A percentile compares a stretch with the other conserved stretches of the same genome.
Evolutionary conservation across 2,888 invertebrate genomes (phyloP).

Genomic region (Caenorhabditis sp.): DNA sequence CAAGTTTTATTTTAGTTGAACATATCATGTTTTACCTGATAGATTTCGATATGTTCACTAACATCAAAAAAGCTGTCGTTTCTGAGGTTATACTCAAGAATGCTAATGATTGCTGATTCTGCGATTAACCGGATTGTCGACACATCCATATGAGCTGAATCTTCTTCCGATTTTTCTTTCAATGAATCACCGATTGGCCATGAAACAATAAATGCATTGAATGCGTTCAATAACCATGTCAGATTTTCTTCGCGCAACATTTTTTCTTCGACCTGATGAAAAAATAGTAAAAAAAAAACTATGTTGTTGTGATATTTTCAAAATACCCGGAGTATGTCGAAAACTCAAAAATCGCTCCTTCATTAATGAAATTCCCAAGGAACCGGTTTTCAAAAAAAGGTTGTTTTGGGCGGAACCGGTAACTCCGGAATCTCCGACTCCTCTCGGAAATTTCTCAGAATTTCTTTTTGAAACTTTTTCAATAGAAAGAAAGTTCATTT

Average conservation of each 20-base stretch:
- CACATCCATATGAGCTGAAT: slow-evolving; percentile 40
- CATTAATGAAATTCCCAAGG: too few species aligned
- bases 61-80: slow-evolving; percentile 70
- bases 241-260: slow-evolving; percentile 67
- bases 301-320: not conserved
- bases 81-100: slow-evolving; percentile 67
- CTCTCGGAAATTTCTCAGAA: too few species aligned
- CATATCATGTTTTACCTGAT: slow-evolving; percentile 51
- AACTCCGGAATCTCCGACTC: too few species aligned
- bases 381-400: too few species aligned
- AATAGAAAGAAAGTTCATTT: too few species aligned
- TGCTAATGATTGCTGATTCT: slow-evolving; percentile 52
- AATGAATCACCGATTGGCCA: slow-evolving; percentile 33
- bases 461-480: too few species aligned
- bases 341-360: too few species aligned
- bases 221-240: slow-evolving; percentile 66
- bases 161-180: slow-evolving; percentile 14
- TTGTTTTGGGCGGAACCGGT: too few species aligned
- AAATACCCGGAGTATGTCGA: too few species aligned
- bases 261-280: slow-evolving; percentile 60
- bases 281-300: too few species aligned
- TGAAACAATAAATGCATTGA: slow-evolving; percentile 60
- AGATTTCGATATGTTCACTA: slow-evolving; percentile 68
- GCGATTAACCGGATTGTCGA: slow-evolving; percentile 33
- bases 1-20: too few species aligned